Evolutionary conservation across 92 coral and sea anemone genomes (phyloP).

Genomic region (Zoanthus gigantus): DNA sequence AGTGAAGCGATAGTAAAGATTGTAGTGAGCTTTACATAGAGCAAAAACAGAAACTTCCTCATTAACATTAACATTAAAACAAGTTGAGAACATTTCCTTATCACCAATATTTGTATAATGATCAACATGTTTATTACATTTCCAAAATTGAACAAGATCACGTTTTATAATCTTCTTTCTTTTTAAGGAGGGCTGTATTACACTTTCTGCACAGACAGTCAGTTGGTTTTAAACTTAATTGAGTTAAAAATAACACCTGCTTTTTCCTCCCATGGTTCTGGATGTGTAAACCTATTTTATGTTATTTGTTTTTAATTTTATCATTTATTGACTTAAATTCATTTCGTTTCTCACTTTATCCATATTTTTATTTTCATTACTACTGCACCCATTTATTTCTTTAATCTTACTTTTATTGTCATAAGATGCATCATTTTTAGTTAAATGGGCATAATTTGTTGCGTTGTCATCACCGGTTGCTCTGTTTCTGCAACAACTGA

Average conservation of each 20-base stretch:
- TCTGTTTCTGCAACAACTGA: not conserved
- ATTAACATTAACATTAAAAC: not conserved
- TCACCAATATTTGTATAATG: not conserved
- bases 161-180: not conserved
- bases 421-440: too few species aligned
- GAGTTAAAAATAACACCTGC: not conserved
- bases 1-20: not conserved
- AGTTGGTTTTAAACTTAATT: not conserved
- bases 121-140: not conserved
- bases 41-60: not conserved
- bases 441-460: too few species aligned
- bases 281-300: not conserved
- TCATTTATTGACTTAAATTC: not conserved
- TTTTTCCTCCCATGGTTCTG: not conserved
- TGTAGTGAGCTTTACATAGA: not conserved
- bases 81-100: not conserved
- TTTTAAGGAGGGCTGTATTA: not conserved
- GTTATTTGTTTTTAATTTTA: not conserved
- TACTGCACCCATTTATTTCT: not conserved
- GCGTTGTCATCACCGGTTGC: too few species aligned
- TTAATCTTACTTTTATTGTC: not conserved
- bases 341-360: not conserved
- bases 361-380: not conserved
- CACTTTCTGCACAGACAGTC: constrained; percentile 1
- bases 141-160: not conserved